Percentiles rank a stretch among this genome's conserved stretches.
Evolutionary conservation across 2,113 vertebrate species (phyloP).

Genomic region (Scytalopus superciliaris): DNA sequence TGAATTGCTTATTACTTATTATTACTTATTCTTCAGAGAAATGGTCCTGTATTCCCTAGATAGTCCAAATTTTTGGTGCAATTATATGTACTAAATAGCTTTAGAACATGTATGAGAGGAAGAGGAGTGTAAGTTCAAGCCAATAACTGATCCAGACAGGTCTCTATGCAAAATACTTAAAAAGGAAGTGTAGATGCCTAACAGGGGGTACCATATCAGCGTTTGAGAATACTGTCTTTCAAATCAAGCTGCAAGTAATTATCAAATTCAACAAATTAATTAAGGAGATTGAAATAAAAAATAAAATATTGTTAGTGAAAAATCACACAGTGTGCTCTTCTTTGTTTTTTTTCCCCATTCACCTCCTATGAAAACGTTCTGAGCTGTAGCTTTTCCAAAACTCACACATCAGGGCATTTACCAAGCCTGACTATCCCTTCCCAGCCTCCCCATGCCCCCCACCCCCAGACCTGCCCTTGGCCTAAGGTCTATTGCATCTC

Average conservation of each 20-base stretch:
- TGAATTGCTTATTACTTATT: neutral
- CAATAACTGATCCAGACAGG: neutral
- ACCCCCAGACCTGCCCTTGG: neutral
- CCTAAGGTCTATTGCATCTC: neutral
- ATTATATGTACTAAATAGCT: neutral
- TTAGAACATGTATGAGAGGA: neutral
- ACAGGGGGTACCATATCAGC: neutral
- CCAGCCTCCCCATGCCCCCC: neutral
- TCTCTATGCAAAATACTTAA: neutral
- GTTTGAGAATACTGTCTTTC: neutral
- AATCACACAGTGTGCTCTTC: neutral
- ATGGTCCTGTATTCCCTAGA: neutral
- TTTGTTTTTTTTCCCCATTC: neutral
- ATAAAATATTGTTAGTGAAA: neutral
- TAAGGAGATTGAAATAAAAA: neutral
- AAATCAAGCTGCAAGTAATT: neutral
- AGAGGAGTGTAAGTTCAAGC: neutral
- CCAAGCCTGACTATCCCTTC: neutral
- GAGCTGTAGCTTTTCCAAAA: neutral
- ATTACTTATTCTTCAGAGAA: neutral
- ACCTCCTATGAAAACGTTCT: neutral
- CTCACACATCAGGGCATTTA: neutral
- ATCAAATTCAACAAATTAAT: neutral
- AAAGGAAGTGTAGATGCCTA: neutral
- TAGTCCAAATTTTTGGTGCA: neutral